Conservation (phyloP, 2,888 invertebrate genomes). For the Nemoura dubitans region DNA sequence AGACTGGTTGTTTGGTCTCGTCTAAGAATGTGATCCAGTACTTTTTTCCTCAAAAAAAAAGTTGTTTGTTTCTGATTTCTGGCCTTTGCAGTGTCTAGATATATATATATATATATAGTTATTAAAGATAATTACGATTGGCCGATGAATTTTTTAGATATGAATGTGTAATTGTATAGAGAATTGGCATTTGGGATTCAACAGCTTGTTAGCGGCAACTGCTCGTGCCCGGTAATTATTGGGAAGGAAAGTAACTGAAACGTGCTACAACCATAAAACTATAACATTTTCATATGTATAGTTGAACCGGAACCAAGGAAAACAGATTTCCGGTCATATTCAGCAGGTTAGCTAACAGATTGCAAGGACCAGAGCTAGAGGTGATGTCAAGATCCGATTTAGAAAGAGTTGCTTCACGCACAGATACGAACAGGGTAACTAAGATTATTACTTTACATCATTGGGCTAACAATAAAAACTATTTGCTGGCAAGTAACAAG, state of each 20-base stretch:
- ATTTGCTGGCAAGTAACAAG: slow-evolving; percentile 2
- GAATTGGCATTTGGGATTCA: not conserved
- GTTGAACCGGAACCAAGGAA: slow-evolving; percentile 25
- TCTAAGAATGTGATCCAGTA: no score
- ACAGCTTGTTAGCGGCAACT: slow-evolving; percentile 10
- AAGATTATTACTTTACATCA: not conserved
- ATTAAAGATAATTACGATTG: no score
- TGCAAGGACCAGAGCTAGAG: not conserved
- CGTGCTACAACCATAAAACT: not conserved
- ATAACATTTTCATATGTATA: not conserved
- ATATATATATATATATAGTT: no score
- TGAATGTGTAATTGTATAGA: not conserved
- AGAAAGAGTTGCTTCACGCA: slow-evolving; percentile 19
- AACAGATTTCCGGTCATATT: slow-evolving; percentile 18
- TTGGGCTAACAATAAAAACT: slow-evolving; percentile 16
- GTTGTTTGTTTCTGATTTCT: no score
- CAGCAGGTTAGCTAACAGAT: not conserved
- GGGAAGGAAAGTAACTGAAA: not conserved
- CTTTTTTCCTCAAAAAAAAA: no score
- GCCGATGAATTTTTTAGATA: not conserved
- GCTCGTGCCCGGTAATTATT: not conserved
- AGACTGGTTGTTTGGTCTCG: no score
- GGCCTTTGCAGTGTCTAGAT: no score
- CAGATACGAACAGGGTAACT: not conserved
- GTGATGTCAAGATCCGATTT: slow-evolving; percentile 19